Percentiles rank a stretch among this genome's conserved stretches.
Evolutionary conservation across 2,797 vertebrate species (phyloP).

Genomic region (Moxostoma hubbsi): DNA sequence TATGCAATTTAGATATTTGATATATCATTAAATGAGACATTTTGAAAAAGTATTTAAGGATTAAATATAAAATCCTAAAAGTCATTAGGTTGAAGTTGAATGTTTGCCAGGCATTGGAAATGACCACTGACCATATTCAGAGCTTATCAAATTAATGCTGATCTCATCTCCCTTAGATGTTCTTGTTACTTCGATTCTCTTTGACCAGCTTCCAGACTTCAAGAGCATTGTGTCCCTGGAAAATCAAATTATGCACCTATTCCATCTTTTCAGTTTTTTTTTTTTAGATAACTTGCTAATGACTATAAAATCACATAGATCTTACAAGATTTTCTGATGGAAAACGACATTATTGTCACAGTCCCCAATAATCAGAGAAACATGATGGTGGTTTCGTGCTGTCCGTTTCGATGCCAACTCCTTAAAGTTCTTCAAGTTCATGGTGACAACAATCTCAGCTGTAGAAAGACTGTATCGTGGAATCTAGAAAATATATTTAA

Average conservation of each 20-base stretch:
- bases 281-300: neutral
- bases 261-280: neutral
- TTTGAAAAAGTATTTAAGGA: neutral
- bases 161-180: conserved; percentile 84
- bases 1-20: no score
- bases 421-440: conserved; percentile 87
- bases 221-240: conserved; percentile 86
- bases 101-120: no score
- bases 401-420: conserved; percentile 87
- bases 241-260: conserved; percentile 48
- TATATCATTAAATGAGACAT: neutral
- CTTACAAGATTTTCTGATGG: conserved; percentile 78
- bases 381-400: conserved; percentile 84
- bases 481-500: conserved; percentile 78
- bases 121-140: conserved; percentile 87
- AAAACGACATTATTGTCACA: conserved; percentile 88
- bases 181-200: conserved; percentile 86
- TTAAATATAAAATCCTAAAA: neutral
- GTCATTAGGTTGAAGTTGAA: neutral
- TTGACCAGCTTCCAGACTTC: conserved; percentile 87
- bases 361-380: conserved; percentile 89
- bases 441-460: conserved; percentile 88
- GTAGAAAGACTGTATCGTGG: conserved; percentile 79
- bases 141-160: conserved; percentile 92
- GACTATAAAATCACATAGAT: no score